Base-by-base conservation (phyloP, 2,797 vertebrate genomes). In the Cygnus olor region DNA sequence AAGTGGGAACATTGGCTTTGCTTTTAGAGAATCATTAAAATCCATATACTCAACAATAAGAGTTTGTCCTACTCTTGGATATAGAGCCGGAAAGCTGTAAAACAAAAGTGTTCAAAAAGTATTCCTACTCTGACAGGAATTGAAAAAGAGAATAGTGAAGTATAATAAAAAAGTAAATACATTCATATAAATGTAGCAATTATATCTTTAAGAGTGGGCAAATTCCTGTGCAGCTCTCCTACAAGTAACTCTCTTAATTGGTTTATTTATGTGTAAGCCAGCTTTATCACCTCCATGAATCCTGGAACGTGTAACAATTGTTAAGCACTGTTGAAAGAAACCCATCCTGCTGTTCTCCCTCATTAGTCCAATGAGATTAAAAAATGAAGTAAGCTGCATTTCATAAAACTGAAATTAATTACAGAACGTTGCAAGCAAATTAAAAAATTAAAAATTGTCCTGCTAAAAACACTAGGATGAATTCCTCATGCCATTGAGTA, bases 371-470 rank as follows among this genome's bases (percentile, higher is more conserved):
- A 4, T 16, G 27, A 80, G 20, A 28, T 65, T 17, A 40, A 80
- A 85, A 88, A 78, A 38, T 9, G 12, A 7, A 53, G 2, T 54
- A 60, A 82, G 17, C 14, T 54, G 34, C 71, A 56, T 49, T 49
- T 49, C 47, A 49, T 61, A 64, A 82, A 80, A 38, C 16, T 53
- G 54, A 72, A 88, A 86, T 65, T 32, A 68, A 73, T 51, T 63
- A 42, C 2, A 72, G 20, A 66, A 82, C 44, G 28, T 58, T 69
- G 38, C 18, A 38, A 77, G 34, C 61, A 61, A 49, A 19, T 44
- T 11, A 3, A 0, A 32, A 36, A n/a, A 19, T 44, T 1, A 1
- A 27, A 0, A 4, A 0, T 42, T 84, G 77, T 82, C 30, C n/a
- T 85, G 25, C 21, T 11, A 57, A 70, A 70, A 57, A 40, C 54